phyloP scores from a whole-genome alignment of 2,888 invertebrate species.

The Lasiommata megera region DNA sequence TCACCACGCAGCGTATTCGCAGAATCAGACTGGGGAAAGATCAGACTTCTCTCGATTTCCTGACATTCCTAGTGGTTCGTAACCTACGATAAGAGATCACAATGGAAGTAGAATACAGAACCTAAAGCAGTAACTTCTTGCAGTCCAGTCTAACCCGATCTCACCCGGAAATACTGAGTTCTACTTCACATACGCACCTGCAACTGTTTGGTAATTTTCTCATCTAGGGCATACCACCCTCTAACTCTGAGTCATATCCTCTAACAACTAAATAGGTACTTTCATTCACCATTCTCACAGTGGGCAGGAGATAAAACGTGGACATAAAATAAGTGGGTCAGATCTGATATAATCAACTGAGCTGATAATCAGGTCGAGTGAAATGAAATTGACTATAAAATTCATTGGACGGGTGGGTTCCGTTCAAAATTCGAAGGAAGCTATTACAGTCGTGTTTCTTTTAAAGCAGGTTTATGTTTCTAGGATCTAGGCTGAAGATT shows the following conservation, averaged over 20 bases:
- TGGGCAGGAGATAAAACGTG: constrained; percentile 4
- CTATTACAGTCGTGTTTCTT: neutral
- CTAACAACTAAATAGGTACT: constrained; percentile 8
- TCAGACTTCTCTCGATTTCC: too few relatives aligned
- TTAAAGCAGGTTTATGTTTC: too few relatives aligned
- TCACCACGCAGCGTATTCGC: too few relatives aligned
- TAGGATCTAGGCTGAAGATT: too few relatives aligned
- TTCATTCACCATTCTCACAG: constrained; percentile 5
- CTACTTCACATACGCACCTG: too few relatives aligned
- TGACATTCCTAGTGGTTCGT: too few relatives aligned
- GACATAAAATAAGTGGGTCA: constrained; percentile 11
- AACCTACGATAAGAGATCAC: too few relatives aligned
- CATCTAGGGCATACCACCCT: neutral
- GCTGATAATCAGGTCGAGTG: constrained; percentile 6
- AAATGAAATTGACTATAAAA: constrained; percentile 10
- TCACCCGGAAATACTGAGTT: too few relatives aligned
- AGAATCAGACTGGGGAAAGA: too few relatives aligned
- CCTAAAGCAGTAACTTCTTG: too few relatives aligned
- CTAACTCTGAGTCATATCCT: neutral
- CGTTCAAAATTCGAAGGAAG: constrained; percentile 2
- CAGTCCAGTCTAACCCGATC: too few relatives aligned
- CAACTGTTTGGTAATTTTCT: neutral
- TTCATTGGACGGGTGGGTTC: neutral
- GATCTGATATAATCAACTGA: constrained; percentile 1
- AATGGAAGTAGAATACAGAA: too few relatives aligned